Percentiles rank a stretch among this genome's conserved stretches.
Evolutionary conservation across 2,888 invertebrate genomes (phyloP).

Genomic region (Lymantria monacha): DNA sequence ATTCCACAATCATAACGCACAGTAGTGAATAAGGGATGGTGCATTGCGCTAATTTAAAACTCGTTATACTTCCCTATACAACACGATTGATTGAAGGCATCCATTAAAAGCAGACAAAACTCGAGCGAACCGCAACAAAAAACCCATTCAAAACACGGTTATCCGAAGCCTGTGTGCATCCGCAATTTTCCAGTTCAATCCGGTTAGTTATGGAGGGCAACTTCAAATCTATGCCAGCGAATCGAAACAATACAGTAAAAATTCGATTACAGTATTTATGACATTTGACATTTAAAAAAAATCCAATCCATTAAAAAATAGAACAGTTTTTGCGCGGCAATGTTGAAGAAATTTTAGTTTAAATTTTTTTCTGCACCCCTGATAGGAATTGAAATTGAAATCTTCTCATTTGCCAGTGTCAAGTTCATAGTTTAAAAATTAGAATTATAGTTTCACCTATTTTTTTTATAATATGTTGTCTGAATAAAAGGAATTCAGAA

Average conservation of each 20-base stretch:
- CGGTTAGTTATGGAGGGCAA: conserved; percentile 13
- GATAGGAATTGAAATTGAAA: too few species aligned
- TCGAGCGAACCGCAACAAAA: conserved; percentile 1
- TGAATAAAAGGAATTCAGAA: too few species aligned
- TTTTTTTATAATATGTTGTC: too few species aligned
- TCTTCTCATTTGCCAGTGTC: too few species aligned
- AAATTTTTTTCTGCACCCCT: too few species aligned
- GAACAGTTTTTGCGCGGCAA: neutral
- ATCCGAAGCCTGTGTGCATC: conserved; percentile 4
- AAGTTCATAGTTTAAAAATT: too few species aligned
- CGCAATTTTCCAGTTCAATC: conserved; percentile 20
- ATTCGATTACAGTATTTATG: conserved; percentile 2
- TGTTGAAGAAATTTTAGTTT: too few species aligned
- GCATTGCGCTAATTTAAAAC: too few species aligned
- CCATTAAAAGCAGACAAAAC: neutral
- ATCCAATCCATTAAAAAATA: neutral
- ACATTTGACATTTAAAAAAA: neutral
- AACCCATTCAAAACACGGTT: conserved; percentile 8
- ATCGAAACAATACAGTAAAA: conserved; percentile 14
- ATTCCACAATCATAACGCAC: too few species aligned
- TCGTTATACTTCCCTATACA: neutral
- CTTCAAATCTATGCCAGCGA: conserved; percentile 16
- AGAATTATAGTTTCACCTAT: too few species aligned
- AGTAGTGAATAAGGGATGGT: too few species aligned
- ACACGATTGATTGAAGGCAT: neutral